Conservation (phyloP, 2,797 vertebrate genomes). For the Adrianichthys oophorus region DNA sequence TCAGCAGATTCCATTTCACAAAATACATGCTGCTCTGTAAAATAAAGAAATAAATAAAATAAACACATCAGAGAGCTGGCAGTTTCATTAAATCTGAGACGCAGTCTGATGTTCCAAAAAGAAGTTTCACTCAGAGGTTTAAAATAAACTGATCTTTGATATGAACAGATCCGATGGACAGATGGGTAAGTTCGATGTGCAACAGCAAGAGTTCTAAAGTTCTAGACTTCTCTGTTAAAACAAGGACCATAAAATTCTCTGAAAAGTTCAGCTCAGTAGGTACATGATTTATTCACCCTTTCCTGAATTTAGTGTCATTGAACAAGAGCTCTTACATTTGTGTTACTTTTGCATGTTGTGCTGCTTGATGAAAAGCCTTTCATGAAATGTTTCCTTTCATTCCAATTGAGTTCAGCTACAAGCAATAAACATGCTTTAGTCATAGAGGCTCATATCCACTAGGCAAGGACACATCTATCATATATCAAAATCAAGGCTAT, state of each 20-base stretch:
- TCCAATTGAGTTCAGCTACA: conserved; percentile 6
- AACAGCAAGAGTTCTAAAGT: neutral
- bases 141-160: neutral
- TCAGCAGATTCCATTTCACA: conserved; percentile 21
- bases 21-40: conserved; percentile 2
- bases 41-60: neutral
- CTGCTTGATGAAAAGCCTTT: conserved; percentile 3
- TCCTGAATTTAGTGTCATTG: conserved; percentile 11
- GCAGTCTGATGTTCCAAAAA: neutral
- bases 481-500: too few relatives aligned
- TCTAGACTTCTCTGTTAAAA: conserved; percentile 6
- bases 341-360: conserved; percentile 19
- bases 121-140: neutral
- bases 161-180: neutral
- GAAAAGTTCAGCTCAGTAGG: conserved; percentile 30
- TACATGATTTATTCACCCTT: conserved; percentile 3
- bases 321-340: conserved; percentile 9
- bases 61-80: conserved; percentile 11
- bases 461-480: too few relatives aligned
- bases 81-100: conserved; percentile 16
- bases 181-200: conserved; percentile 7
- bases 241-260: conserved; percentile 19
- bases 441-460: too few relatives aligned
- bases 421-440: too few relatives aligned
- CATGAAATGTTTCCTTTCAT: conserved; percentile 3